These are phyloP conservation scores for Resseliella maxima DNA, from an alignment of 2,888 invertebrate genomes.

Conservation along the genomic window DNA sequence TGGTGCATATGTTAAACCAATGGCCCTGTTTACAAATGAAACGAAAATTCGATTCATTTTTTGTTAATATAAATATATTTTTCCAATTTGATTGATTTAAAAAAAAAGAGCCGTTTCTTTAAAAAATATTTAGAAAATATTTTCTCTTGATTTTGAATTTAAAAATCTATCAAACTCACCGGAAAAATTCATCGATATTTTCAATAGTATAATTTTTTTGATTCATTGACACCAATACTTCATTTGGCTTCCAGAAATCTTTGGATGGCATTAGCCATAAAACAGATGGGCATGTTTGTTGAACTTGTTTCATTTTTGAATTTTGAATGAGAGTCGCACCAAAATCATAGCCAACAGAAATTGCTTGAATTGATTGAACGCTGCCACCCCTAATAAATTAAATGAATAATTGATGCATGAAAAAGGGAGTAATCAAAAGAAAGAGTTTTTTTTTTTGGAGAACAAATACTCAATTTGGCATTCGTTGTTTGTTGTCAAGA, in stretches of 20 bases:
- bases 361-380: neutral
- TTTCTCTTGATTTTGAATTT: too few species aligned
- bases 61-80: too few species aligned
- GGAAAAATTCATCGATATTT: constrained; percentile 15
- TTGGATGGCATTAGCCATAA: constrained; percentile 43
- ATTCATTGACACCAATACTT: neutral
- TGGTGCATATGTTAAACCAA: neutral
- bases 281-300: constrained; percentile 40
- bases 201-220: neutral
- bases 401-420: too few species aligned
- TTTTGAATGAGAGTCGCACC: neutral
- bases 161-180: neutral
- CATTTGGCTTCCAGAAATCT: constrained; percentile 17
- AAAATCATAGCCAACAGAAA: constrained; percentile 38
- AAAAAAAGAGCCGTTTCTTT: too few species aligned
- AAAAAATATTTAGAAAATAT: neutral
- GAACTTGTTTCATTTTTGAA: constrained; percentile 32
- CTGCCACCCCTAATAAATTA: too few species aligned
- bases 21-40: neutral
- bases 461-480: too few species aligned
- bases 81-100: too few species aligned
- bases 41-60: too few species aligned
- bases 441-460: too few species aligned
- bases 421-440: too few species aligned
- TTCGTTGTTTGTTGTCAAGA: too few species aligned